Evolutionary conservation across 2,113 vertebrate genomes (phyloP).

Genomic region (Aythya baeri): DNA sequence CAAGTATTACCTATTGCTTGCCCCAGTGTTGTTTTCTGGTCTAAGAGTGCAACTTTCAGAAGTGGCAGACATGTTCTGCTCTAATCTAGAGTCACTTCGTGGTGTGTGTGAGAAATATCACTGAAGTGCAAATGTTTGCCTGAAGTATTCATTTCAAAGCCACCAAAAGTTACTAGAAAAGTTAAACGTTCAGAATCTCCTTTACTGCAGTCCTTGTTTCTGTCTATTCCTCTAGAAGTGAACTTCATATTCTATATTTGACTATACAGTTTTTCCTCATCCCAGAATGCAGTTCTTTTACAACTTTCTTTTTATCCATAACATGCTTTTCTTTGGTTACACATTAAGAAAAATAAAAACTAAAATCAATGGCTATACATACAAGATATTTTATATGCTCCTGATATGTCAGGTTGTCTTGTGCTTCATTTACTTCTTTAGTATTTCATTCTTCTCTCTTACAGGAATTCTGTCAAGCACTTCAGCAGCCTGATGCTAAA

Average conservation of each 20-base stretch:
- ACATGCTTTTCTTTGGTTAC: neutral
- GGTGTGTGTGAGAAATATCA: neutral
- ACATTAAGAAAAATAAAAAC: neutral
- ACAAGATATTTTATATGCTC: neutral
- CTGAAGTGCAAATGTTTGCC: fast-evolving
- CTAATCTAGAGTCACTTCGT: neutral
- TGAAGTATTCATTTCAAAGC: neutral
- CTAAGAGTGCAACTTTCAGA: neutral
- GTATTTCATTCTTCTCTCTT: neutral
- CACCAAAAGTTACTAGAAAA: neutral
- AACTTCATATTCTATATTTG: neutral
- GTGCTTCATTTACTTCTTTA: neutral
- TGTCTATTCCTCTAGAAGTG: neutral
- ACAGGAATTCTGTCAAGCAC: conserved; percentile 94
- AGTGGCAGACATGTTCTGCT: neutral
- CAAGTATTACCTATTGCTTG: neutral
- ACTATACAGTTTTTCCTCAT: neutral
- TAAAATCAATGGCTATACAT: neutral
- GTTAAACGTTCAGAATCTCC: neutral
- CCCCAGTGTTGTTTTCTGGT: neutral
- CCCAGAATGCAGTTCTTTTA: neutral
- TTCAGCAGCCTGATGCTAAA: conserved; percentile 96
- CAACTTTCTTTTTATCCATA: neutral
- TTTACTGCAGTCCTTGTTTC: neutral
- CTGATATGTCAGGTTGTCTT: neutral